Evolutionary conservation across 2,113 vertebrate species (phyloP).

Genomic region (Monarcha castaneiventris): DNA sequence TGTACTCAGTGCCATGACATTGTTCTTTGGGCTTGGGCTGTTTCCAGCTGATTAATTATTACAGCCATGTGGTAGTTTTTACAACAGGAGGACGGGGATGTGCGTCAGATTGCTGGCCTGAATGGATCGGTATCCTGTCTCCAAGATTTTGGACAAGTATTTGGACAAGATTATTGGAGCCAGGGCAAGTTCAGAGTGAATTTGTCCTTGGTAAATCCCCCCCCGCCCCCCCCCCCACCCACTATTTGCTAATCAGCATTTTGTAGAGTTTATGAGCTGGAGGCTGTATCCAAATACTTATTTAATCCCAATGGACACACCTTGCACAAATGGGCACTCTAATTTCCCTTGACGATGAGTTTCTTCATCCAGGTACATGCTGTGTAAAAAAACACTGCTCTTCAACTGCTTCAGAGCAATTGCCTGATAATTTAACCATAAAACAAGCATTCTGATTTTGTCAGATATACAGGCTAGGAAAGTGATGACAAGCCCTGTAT

Average conservation of each 20-base stretch:
- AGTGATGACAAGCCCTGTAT: neutral
- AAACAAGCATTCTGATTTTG: neutral
- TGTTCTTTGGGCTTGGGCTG: slow-evolving; percentile 25
- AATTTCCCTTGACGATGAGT: neutral
- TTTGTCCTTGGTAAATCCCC: neutral
- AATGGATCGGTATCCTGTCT: slow-evolving; percentile 1
- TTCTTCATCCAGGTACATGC: neutral
- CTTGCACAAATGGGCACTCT: neutral
- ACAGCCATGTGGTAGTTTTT: neutral
- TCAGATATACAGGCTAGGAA: neutral
- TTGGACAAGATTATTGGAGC: neutral
- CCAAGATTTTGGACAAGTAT: neutral
- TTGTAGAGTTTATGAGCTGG: neutral
- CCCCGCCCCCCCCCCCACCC: no score
- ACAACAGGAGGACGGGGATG: neutral
- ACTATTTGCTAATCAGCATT: neutral
- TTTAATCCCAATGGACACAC: neutral
- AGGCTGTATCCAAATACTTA: neutral
- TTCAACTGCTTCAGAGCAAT: neutral
- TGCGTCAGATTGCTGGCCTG: slow-evolving; percentile 11
- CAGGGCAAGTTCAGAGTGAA: neutral
- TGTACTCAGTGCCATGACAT: neutral
- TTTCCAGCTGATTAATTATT: slow-evolving; percentile 50
- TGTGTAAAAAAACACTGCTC: neutral
- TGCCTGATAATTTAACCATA: neutral